These are phyloP conservation scores for Andrena bucephala DNA, from an alignment of 2,888 invertebrate species.

Conservation along the genomic window DNA sequence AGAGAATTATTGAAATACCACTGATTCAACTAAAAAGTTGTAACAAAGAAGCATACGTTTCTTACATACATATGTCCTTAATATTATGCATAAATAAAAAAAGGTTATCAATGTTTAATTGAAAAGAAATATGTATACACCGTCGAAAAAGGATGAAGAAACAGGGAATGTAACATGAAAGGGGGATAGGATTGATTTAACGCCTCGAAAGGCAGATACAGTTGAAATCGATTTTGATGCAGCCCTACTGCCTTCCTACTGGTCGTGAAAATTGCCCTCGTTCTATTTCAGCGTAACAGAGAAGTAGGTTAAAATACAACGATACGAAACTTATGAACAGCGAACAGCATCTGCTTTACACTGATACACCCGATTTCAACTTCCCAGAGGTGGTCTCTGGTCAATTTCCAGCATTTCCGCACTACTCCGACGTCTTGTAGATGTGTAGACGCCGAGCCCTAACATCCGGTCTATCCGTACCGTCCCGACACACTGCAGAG, in stretches of 20 bases:
- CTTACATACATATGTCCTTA: too few relatives aligned
- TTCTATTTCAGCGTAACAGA: conserved; percentile 67
- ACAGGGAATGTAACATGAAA: conserved; percentile 33
- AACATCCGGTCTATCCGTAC: conserved; percentile 9
- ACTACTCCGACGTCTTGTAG: conserved; percentile 21
- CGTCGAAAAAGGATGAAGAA: conserved; percentile 7
- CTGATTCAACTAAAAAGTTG: too few relatives aligned
- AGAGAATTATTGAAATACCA: too few relatives aligned
- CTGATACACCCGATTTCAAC: conserved; percentile 48
- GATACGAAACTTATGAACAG: conserved; percentile 70
- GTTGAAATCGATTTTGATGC: conserved; percentile 72
- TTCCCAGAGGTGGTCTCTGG: conserved; percentile 40
- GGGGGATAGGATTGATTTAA: conserved; percentile 58
- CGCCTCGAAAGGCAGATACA: conserved; percentile 57
- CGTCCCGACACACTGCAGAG: conserved; percentile 6
- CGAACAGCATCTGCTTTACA: conserved; percentile 46
- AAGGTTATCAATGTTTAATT: neutral
- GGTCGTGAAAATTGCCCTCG: conserved; percentile 72
- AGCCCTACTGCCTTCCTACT: conserved; percentile 58
- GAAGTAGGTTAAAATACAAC: conserved; percentile 72
- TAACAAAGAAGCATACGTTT: too few relatives aligned
- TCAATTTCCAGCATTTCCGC: conserved; percentile 58
- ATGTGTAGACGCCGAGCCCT: conserved; percentile 31
- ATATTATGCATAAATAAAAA: too few relatives aligned
- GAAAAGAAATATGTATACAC: neutral